Percentiles rank a stretch among this genome's conserved stretches.
phyloP scores from a whole-genome alignment of 2,888 invertebrate genomes.

The Labia minor region DNA sequence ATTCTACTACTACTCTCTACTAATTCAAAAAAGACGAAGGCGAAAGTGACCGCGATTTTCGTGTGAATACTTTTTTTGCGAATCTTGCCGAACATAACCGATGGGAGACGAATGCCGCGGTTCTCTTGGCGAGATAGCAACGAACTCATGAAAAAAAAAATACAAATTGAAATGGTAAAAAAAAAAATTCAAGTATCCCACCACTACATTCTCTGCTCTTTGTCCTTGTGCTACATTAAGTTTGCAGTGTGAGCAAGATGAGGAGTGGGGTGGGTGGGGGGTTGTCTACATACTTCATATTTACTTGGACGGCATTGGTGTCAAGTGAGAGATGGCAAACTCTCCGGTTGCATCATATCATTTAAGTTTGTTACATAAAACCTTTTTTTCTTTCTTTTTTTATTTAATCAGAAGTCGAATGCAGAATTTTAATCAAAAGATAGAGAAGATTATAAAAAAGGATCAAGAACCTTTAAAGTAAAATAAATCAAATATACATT shows the following conservation, averaged over 20 bases:
- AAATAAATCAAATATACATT: too few species aligned
- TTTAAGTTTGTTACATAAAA: too few species aligned
- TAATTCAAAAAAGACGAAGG: background rate
- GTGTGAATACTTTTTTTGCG: background rate
- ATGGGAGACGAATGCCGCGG: background rate
- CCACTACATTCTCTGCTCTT: too few species aligned
- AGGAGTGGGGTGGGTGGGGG: background rate
- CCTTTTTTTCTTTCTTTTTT: too few species aligned
- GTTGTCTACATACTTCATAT: background rate
- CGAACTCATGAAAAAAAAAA: background rate
- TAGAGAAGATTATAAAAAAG: too few species aligned
- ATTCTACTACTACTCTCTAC: background rate
- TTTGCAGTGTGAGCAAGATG: background rate
- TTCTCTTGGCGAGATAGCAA: background rate
- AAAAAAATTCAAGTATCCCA: too few species aligned
- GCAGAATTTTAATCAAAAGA: too few species aligned
- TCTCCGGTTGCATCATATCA: too few species aligned
- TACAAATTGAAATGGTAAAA: too few species aligned
- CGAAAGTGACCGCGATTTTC: slow-evolving; percentile 1
- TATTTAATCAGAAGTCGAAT: too few species aligned
- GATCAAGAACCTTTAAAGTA: too few species aligned
- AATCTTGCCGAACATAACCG: background rate
- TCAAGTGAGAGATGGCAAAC: background rate
- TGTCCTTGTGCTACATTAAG: slow-evolving; percentile 5
- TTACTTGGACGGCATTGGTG: background rate